Evolutionary conservation across 2,113 vertebrate species (phyloP), one percentile per base, ranked within the genome.

Genomic region (Gyps fulvus): DNA sequence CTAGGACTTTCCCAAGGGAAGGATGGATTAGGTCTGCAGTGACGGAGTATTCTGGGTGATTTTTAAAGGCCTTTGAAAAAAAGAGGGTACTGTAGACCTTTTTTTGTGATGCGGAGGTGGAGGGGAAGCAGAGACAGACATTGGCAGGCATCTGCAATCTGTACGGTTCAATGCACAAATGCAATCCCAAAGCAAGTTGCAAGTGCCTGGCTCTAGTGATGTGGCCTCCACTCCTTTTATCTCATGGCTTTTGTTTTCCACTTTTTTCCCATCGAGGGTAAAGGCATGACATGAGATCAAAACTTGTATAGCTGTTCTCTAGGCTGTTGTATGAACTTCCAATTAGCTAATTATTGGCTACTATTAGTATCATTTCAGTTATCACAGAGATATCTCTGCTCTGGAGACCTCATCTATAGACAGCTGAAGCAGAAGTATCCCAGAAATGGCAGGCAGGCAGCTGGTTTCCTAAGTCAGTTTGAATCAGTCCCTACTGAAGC

Each of bases 1-100:
- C 66, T 93, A 83, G 78, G 15, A 80, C 36, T 97, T 96, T 96
- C 93, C 90, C 95, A 95, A 88, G 93, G 85, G 82, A 97, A 97
- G 78, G 34, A 87, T 85, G 58, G 43, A 22, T 83, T 91, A 69
- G 45, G 2, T 86, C 82, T 92, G 58, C 85, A 88, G 58, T 59
- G 63, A 54, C 25, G 50, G 36, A 91, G 73, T 77, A 90, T 83
- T 91, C 81, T 69, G 38, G 47, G 58, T 74, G 83, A 91, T 77
- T 94, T 95, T 95, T 77, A 95, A 94, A 94, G 61, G 36, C 43
- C 40, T 89, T 69, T 45, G 71, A 80, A 90, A 90, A 79, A 93
- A 93, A 91, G 43, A 87, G 52, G 65, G 31, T 43, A 91, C 78
- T 82, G 52, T 82, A 57, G 81, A 89, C 16, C 29, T 79, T 70